Percentiles rank a stretch among this genome's conserved stretches.
Evolutionary conservation across 2,113 vertebrate genomes (phyloP).

Genomic region (Misgurnus mizolepis): DNA sequence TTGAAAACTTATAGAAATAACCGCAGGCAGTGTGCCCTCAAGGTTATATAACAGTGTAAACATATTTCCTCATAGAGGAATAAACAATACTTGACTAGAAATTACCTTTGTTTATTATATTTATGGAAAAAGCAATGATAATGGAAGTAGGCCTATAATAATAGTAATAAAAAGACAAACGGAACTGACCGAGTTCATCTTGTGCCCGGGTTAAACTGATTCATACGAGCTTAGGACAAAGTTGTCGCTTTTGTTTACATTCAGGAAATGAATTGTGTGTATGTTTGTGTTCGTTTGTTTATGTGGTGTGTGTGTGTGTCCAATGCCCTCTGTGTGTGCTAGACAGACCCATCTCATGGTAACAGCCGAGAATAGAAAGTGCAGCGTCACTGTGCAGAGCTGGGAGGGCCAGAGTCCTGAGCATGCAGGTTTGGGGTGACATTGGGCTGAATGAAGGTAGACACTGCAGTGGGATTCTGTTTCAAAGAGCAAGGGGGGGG

Average conservation of each 20-base stretch:
- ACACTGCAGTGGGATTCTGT: conserved; percentile 41
- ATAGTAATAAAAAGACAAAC: background rate
- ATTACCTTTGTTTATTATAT: background rate
- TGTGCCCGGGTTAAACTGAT: conserved; percentile 20
- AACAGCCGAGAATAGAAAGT: conserved; percentile 57
- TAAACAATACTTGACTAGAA: conserved; percentile 1
- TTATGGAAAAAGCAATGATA: background rate
- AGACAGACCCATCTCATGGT: conserved; percentile 40
- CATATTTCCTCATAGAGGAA: background rate
- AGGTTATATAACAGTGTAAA: conserved; percentile 11
- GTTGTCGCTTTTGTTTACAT: conserved; percentile 42
- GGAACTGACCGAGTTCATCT: conserved; percentile 15
- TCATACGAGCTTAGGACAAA: conserved; percentile 19
- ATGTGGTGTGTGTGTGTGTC: conserved; percentile 40
- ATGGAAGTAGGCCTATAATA: conserved; percentile 6
- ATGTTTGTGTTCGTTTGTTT: conserved; percentile 25
- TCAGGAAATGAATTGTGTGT: conserved; percentile 36
- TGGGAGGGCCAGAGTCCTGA: conserved; percentile 29
- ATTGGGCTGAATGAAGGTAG: conserved; percentile 36
- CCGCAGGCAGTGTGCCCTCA: conserved; percentile 5
- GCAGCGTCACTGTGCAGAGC: conserved; percentile 46
- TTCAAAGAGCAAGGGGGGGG: conserved; percentile 5
- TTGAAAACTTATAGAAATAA: background rate
- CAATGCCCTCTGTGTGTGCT: conserved; percentile 32
- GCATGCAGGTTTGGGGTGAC: conserved; percentile 41